These are phyloP conservation scores for Brachypterus glaber DNA, from an alignment of 2,888 invertebrate genomes.

Conservation along the genomic window DNA sequence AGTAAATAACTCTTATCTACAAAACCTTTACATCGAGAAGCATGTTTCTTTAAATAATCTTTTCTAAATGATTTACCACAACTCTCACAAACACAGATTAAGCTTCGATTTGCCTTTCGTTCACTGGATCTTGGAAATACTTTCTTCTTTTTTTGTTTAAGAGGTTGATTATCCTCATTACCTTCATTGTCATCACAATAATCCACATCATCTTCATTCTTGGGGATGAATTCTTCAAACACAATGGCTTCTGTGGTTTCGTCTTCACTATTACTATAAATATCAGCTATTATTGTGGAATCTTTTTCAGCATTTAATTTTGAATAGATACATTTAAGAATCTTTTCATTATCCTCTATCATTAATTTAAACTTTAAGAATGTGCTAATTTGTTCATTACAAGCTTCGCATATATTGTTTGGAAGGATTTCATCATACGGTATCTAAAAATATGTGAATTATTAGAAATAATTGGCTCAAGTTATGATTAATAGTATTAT, in stretches of 20 bases:
- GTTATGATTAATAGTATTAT: neutral
- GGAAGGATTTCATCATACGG: neutral
- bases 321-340: neutral
- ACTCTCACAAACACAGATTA: neutral
- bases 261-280: neutral
- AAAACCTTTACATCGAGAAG: neutral
- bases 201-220: neutral
- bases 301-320: neutral
- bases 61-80: neutral
- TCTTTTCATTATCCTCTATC: slow-evolving; percentile 1
- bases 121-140: neutral
- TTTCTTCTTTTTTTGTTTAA: neutral
- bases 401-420: neutral
- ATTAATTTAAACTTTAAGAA: neutral
- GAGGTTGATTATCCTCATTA: neutral
- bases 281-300: neutral
- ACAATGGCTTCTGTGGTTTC: neutral
- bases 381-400: neutral
- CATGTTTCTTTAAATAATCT: neutral
- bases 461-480: neutral
- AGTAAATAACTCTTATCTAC: neutral
- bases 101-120: neutral
- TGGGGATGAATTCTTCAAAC: too few relatives aligned
- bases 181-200: neutral
- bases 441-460: neutral